Percentiles rank a stretch among this genome's conserved stretches.
phyloP scores from a whole-genome alignment of 2,797 vertebrate species.

The Glyptemys insculpta region DNA sequence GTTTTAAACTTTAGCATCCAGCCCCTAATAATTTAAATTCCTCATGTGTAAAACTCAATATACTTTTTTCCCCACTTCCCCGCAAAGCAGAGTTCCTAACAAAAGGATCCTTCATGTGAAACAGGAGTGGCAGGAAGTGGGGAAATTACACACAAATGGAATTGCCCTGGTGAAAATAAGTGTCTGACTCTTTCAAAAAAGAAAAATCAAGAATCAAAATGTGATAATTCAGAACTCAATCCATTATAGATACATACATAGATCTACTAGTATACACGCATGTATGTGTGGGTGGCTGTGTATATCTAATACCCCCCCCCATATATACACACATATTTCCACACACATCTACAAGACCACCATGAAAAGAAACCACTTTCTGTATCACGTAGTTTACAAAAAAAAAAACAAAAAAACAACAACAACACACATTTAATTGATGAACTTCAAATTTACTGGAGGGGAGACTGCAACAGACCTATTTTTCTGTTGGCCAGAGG shows the following conservation, averaged over 20 bases:
- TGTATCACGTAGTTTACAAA: background rate
- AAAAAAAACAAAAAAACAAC: too few species aligned
- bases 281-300: background rate
- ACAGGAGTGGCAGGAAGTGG: background rate
- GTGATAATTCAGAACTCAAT: background rate
- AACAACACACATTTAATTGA: background rate
- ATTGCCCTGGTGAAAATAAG: background rate
- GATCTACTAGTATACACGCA: accelerated
- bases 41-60: background rate
- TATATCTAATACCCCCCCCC: accelerated
- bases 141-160: background rate
- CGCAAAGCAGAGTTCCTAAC: background rate
- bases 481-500: background rate
- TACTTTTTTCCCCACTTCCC: background rate
- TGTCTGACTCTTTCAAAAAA: background rate
- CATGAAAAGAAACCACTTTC: background rate
- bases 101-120: background rate
- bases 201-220: background rate
- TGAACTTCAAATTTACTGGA: background rate
- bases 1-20: background rate
- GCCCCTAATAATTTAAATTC: background rate
- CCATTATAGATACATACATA: background rate
- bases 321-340: background rate
- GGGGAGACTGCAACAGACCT: background rate
- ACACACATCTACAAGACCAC: background rate